Base-by-base conservation (phyloP, 2,888 invertebrate species). In the Anticlea derivata region DNA sequence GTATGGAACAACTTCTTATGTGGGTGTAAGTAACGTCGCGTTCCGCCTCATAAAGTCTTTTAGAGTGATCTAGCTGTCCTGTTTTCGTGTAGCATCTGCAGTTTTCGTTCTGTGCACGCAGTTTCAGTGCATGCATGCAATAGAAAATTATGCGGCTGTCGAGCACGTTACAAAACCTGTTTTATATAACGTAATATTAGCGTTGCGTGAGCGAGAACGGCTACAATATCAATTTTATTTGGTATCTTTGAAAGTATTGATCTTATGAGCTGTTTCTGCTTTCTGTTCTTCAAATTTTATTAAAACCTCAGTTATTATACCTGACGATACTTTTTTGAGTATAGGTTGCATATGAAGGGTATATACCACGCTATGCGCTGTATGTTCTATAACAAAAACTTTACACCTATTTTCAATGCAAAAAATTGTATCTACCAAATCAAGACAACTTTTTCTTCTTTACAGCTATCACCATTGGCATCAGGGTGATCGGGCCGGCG, bases 381-480 rank as follows among this genome's bases (percentile, higher is more conserved):
- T n/a, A n/a, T n/a, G n/a, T n/a, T n/a, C n/a, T n/a, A n/a, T n/a
- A n/a, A n/a, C n/a, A n/a, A n/a, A n/a, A n/a, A n/a, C n/a, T n/a
- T n/a, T n/a, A n/a, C n/a, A n/a, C n/a, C n/a, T n/a, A n/a, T n/a
- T n/a, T n/a, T n/a, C n/a, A n/a, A n/a, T n/a, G n/a, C n/a, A n/a
- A n/a, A n/a, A n/a, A n/a, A n/a, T n/a, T n/a, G n/a, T n/a, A n/a
- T n/a, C n/a, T n/a, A 13, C 34, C 11, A 27, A 7, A 20, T 20
- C 22, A 10, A 12, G 26, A 1, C 24, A 13, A 22, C 13, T 0
- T 26, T 34, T 30, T 39, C 20, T 40, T 77, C 66, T 78, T 63
- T 56, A 61, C 91, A 96, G 97, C 97, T 10, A 97, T 97, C 61
- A 97, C 97, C 17, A 97, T 97, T 70, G 97, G 97, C 43, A 96